Percentiles rank a stretch among this genome's conserved stretches.
phyloP scores from a whole-genome alignment of 30 jellyfish, hydroid and myxozoan genomes.

The Hydractinia symbiolongicarpus region DNA sequence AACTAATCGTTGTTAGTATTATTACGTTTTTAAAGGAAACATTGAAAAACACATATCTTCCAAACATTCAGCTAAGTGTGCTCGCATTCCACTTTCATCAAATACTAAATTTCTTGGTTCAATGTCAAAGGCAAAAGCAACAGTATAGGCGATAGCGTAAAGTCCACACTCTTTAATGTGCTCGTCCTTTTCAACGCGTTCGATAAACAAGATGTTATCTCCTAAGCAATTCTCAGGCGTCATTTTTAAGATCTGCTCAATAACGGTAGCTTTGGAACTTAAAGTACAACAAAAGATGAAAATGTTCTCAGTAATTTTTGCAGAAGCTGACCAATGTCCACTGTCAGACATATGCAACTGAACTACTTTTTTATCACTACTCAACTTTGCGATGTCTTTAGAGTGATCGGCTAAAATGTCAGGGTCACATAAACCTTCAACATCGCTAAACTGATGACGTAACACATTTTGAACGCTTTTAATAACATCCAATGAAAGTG shows the following conservation, averaged over 20 bases:
- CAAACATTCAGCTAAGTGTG: conserved; percentile 32
- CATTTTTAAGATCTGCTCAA: conserved; percentile 13
- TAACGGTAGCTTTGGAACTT: conserved; percentile 22
- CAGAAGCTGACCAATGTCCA: conserved; percentile 45
- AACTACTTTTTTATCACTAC: conserved; percentile 9
- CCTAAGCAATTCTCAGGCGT: conserved; percentile 17
- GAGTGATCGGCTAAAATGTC: neutral
- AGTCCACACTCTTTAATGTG: conserved; percentile 1
- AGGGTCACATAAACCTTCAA: conserved; percentile 27
- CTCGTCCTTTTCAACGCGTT: conserved; percentile 28
- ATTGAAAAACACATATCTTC: conserved; percentile 40
- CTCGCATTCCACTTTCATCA: conserved; percentile 27
- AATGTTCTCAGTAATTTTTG: conserved; percentile 11
- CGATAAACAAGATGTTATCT: conserved; percentile 27
- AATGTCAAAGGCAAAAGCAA: conserved; percentile 28
- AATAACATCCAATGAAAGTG: conserved; percentile 24
- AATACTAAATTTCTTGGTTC: conserved; percentile 33
- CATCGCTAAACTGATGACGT: conserved; percentile 33
- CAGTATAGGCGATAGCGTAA: conserved; percentile 31
- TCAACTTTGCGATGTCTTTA: neutral
- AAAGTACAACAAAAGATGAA: conserved; percentile 28
- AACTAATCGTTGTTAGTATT: too few relatives aligned
- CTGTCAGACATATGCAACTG: conserved; percentile 17
- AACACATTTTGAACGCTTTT: conserved; percentile 22
- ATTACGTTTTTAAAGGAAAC: conserved; percentile 29